Conservation (phyloP, 2,797 vertebrate genomes). For the Gymnocypris eckloni region DNA sequence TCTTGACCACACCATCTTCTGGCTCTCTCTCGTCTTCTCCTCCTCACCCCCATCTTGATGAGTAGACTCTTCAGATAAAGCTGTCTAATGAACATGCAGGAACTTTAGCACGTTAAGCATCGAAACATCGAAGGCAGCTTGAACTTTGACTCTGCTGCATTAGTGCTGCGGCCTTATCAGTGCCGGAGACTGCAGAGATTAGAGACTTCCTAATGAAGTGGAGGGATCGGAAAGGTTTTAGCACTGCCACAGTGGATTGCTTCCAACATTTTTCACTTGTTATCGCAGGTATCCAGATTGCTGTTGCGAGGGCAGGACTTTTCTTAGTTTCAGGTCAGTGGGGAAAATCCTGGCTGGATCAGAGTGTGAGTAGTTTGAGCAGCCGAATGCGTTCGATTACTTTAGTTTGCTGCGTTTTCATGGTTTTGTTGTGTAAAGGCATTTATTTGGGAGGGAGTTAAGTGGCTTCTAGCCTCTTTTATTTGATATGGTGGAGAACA, state of each 20-base stretch:
- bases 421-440: neutral
- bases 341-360: conserved; percentile 68
- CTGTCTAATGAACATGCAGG: conserved; percentile 92
- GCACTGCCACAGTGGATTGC: conserved; percentile 82
- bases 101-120: conserved; percentile 89
- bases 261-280: conserved; percentile 84
- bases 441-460: neutral
- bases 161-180: conserved; percentile 82
- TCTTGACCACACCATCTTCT: conserved; percentile 70
- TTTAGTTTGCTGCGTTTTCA: neutral
- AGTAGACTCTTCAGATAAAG: conserved; percentile 88
- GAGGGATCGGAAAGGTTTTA: conserved; percentile 84
- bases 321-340: conserved; percentile 73
- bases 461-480: neutral
- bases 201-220: conserved; percentile 88
- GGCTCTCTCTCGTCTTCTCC: conserved; percentile 50
- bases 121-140: conserved; percentile 88
- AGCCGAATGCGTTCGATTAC: neutral
- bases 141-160: conserved; percentile 86
- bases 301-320: conserved; percentile 67
- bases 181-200: conserved; percentile 82
- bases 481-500: neutral
- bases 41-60: conserved; percentile 79
- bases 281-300: conserved; percentile 84
- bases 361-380: conserved; percentile 28